These are phyloP conservation scores for Imbricaverruca yamaguchii DNA, from an alignment of 2,888 invertebrate species.

Conservation along the genomic window DNA sequence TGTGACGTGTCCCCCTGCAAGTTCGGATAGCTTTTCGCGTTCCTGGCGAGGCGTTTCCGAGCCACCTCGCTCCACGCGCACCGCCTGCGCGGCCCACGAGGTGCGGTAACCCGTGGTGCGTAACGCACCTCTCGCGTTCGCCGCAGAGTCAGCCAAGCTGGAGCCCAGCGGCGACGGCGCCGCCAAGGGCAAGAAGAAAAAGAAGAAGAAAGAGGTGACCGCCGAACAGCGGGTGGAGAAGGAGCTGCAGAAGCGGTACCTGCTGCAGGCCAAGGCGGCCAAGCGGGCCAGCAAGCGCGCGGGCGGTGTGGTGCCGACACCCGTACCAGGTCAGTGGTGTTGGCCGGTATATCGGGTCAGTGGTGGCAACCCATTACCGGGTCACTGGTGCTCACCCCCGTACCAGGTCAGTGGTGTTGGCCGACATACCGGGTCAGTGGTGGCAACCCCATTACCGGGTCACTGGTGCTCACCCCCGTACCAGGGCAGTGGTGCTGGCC, in stretches of 20 bases:
- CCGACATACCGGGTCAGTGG: too few relatives aligned
- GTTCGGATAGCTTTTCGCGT: too few relatives aligned
- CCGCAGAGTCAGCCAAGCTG: constrained; percentile 13
- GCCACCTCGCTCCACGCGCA: too few relatives aligned
- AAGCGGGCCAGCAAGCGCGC: not conserved
- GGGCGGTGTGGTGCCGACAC: not conserved
- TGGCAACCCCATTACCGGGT: too few relatives aligned
- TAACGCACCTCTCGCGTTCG: not conserved
- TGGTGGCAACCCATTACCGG: too few relatives aligned
- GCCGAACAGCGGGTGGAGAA: constrained; percentile 12
- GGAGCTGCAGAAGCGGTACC: constrained; percentile 19
- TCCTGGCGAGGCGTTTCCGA: too few relatives aligned
- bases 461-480: too few relatives aligned
- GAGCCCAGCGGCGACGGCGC: not conserved
- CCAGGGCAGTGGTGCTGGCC: too few relatives aligned
- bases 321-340: not conserved
- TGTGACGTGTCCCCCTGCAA: too few relatives aligned
- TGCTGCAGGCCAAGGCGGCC: constrained; percentile 20
- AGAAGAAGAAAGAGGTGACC: constrained; percentile 11
- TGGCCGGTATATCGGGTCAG: too few relatives aligned
- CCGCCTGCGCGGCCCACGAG: not conserved
- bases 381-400: too few relatives aligned
- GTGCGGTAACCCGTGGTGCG: not conserved
- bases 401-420: too few relatives aligned
- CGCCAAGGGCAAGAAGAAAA: not conserved